Evolutionary conservation across 2,888 invertebrate species (phyloP).

Genomic region (Caenorhabditis zanzibari): DNA sequence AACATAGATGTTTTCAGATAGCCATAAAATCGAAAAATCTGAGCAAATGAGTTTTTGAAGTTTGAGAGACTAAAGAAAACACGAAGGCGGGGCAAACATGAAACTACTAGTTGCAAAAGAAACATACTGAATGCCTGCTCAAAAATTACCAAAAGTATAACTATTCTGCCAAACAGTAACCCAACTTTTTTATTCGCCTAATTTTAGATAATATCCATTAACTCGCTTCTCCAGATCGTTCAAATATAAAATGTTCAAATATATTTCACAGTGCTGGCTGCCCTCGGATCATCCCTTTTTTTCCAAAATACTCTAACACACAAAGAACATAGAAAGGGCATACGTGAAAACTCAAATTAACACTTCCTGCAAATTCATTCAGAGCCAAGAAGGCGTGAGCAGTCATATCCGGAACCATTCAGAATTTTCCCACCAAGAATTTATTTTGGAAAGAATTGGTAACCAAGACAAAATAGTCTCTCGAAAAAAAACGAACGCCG

Average conservation of each 20-base stretch:
- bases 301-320: too few species aligned
- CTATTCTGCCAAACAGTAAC: too few species aligned
- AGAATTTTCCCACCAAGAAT: not conserved
- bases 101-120: not conserved
- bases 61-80: conserved; percentile 7
- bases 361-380: not conserved
- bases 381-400: not conserved
- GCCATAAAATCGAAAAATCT: not conserved
- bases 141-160: too few species aligned
- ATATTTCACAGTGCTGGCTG: too few species aligned
- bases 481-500: conserved; percentile 17
- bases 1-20: not conserved
- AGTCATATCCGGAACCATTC: conserved; percentile 5
- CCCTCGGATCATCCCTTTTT: too few species aligned
- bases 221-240: not conserved
- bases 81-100: not conserved
- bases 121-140: not conserved
- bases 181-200: too few species aligned
- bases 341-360: conserved; percentile 10
- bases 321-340: conserved; percentile 5
- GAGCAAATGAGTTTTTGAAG: conserved; percentile 13
- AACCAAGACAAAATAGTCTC: not conserved
- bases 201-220: too few species aligned
- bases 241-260: too few species aligned
- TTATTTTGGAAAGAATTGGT: not conserved